These are phyloP conservation scores for Vanacampus margaritifer DNA, from an alignment of 2,113 vertebrate genomes.

Conservation along the genomic window DNA sequence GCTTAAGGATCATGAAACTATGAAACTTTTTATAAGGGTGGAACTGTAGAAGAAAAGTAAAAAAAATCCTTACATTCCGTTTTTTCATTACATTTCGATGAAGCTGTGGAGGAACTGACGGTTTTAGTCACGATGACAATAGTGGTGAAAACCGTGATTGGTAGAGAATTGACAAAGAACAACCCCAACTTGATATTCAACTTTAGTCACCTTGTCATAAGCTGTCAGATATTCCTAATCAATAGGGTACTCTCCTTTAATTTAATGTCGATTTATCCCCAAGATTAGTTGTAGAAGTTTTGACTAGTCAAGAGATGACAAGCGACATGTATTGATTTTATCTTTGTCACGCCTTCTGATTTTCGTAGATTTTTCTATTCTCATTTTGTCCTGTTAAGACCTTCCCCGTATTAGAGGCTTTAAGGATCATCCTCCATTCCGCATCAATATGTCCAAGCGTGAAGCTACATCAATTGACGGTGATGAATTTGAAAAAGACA, in stretches of 20 bases:
- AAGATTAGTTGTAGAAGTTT: not conserved
- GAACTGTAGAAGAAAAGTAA: no score
- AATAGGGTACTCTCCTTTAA: not conserved
- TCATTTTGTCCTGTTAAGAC: slow-evolving; percentile 32
- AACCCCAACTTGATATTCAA: not conserved
- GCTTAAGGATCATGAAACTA: no score
- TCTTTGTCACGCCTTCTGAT: not conserved
- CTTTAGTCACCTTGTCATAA: not conserved
- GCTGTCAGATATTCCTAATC: not conserved
- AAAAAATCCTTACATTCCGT: no score
- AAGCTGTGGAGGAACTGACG: no score
- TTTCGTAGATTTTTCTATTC: not conserved
- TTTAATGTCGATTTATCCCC: not conserved
- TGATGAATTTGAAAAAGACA: slow-evolving; percentile 50
- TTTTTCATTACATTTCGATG: no score
- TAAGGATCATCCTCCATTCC: slow-evolving; percentile 32
- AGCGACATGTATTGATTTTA: not conserved
- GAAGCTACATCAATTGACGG: slow-evolving; percentile 34
- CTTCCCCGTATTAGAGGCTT: slow-evolving; percentile 14
- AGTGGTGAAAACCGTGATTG: not conserved
- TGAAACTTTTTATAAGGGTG: no score
- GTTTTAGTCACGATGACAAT: not conserved
- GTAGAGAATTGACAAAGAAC: not conserved
- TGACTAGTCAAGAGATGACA: not conserved
- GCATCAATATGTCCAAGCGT: slow-evolving; percentile 36